Percentiles rank a stretch among this genome's conserved stretches.
Conservation (phyloP, 2,113 vertebrate genomes). For the Cynopterus brachyotis region DNA sequence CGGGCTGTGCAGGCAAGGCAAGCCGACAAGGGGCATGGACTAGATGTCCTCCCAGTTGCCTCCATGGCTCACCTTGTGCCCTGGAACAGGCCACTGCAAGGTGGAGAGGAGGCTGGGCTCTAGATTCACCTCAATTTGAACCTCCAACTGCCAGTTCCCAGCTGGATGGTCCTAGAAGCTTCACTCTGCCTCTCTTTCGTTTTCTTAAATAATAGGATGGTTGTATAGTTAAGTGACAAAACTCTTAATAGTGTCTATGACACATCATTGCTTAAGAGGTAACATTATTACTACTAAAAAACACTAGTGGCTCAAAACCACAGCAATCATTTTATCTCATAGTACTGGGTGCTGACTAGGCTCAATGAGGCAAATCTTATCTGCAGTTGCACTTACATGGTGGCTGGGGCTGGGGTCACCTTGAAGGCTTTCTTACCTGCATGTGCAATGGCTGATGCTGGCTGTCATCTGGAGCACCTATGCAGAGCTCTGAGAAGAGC, state of each 20-base stretch:
- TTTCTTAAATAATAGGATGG: background rate
- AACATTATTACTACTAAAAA: background rate
- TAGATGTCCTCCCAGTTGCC: background rate
- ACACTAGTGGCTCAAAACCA: background rate
- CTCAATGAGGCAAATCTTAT: background rate
- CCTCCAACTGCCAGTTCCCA: background rate
- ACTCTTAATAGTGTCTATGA: background rate
- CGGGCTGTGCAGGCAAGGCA: too few relatives aligned
- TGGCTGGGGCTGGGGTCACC: background rate
- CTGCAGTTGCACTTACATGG: background rate
- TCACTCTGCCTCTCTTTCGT: background rate
- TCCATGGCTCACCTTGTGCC: background rate
- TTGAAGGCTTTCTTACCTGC: background rate
- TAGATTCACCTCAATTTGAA: background rate
- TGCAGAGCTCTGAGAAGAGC: background rate
- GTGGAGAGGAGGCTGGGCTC: background rate
- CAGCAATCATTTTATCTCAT: background rate
- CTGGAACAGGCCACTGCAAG: background rate
- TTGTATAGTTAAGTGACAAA: background rate
- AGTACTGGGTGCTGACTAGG: background rate
- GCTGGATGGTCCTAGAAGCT: background rate
- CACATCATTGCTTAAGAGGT: background rate
- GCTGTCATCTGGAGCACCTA: background rate
- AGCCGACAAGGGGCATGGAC: background rate
- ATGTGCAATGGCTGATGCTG: background rate